Conservation (phyloP, 2,888 invertebrate genomes). For the Sminthurides aquaticus region DNA sequence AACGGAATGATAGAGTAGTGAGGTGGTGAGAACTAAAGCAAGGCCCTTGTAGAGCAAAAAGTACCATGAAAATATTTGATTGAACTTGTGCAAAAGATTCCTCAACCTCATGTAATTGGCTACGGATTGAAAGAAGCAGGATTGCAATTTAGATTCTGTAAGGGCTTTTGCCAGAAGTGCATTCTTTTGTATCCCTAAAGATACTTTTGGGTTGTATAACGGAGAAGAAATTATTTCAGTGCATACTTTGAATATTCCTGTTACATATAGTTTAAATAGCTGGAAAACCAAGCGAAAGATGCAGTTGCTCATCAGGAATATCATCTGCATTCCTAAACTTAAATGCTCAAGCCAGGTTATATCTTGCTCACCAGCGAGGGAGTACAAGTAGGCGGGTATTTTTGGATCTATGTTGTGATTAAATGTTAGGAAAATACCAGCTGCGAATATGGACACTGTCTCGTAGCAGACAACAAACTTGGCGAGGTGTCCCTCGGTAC, state of each 20-base stretch:
- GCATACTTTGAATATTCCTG: neutral
- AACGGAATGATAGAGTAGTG: neutral
- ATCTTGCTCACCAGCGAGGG: conserved; percentile 5
- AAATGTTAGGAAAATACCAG: neutral
- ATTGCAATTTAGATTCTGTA: neutral
- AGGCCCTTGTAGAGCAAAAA: neutral
- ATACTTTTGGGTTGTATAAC: neutral
- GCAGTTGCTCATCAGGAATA: neutral
- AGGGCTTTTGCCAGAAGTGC: neutral
- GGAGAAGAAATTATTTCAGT: neutral
- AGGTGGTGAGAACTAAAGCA: neutral
- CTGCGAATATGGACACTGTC: neutral
- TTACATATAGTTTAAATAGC: neutral
- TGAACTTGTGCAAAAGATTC: neutral
- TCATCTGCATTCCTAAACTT: neutral
- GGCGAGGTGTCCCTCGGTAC: too few species aligned
- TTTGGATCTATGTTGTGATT: neutral
- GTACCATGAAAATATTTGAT: neutral
- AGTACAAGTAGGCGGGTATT: conserved; percentile 6
- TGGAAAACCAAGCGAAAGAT: neutral
- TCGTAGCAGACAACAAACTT: neutral
- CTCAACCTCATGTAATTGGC: conserved; percentile 2
- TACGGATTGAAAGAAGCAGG: neutral
- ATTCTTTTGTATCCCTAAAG: neutral
- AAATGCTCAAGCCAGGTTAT: neutral